A percentile compares a stretch with the other conserved stretches of the same genome.
Evolutionary conservation across 1,140 invertebrate genomes (phyloP).

Genomic region (Drosophila sulfurigaster): DNA sequence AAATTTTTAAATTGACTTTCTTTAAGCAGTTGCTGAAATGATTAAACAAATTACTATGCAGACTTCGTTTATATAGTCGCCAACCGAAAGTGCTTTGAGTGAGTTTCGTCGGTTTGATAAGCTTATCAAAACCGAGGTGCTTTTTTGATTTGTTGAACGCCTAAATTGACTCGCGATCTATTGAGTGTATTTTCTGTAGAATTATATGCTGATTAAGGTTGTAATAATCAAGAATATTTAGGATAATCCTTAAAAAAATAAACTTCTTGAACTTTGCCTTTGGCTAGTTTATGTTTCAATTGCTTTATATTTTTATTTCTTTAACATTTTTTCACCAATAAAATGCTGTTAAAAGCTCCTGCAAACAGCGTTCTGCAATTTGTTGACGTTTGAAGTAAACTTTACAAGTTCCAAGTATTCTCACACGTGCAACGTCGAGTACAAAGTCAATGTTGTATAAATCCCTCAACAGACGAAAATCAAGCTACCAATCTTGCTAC

Average conservation of each 20-base stretch:
- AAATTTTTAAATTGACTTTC: constrained; percentile 26
- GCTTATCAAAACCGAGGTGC: constrained; percentile 49
- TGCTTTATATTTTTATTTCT: not conserved
- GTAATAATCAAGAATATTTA: not conserved
- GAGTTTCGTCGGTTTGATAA: constrained; percentile 28
- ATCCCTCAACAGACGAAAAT: constrained; percentile 51
- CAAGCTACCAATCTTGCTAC: constrained; percentile 12
- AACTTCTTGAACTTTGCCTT: not conserved
- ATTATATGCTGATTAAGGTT: too few relatives aligned
- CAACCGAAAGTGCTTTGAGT: constrained; percentile 30
- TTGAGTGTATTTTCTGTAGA: constrained; percentile 6
- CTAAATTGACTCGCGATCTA: not conserved
- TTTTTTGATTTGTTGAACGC: constrained; percentile 34
- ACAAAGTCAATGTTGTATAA: constrained; percentile 55
- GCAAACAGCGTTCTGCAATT: not conserved
- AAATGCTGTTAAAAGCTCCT: not conserved
- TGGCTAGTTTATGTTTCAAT: not conserved
- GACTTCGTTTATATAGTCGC: constrained; percentile 63
- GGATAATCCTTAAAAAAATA: not conserved
- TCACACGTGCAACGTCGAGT: not conserved
- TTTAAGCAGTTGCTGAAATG: constrained; percentile 20
- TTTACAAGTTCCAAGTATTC: not conserved
- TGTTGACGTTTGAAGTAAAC: constrained; percentile 4
- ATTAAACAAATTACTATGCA: constrained; percentile 11
- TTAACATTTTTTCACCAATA: not conserved